These are phyloP conservation scores for Montipora capitata DNA, from an alignment of 92 coral and sea anemone genomes.

Conservation along the genomic window DNA sequence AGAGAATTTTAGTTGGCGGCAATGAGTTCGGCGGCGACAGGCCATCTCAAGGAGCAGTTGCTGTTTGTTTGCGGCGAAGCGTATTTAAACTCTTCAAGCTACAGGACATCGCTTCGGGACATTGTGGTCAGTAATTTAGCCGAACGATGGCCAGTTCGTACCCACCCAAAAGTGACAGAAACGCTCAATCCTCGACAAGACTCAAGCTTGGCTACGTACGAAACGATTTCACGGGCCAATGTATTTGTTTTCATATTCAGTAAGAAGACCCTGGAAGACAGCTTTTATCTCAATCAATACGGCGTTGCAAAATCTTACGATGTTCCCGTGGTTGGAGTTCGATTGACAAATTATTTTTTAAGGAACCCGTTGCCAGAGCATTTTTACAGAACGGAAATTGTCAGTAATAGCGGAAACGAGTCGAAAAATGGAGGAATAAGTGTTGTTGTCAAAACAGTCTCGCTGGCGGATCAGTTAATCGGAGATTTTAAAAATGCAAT, in stretches of 20 bases:
- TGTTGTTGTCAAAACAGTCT: constrained; percentile 58
- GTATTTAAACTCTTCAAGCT: constrained; percentile 34
- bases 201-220: constrained; percentile 65
- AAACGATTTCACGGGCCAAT: constrained; percentile 82
- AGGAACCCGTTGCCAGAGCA: constrained; percentile 97
- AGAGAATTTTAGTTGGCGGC: too few relatives aligned
- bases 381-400: constrained; percentile 93
- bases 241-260: constrained; percentile 94
- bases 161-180: constrained; percentile 76
- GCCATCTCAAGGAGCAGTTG: constrained; percentile 19
- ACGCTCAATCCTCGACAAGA: constrained; percentile 78
- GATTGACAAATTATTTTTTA: constrained; percentile 93
- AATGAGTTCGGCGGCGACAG: background rate
- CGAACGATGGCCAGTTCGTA: constrained; percentile 70
- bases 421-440: constrained; percentile 61
- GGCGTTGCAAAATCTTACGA: constrained; percentile 96
- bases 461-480: constrained; percentile 84
- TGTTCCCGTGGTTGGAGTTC: constrained; percentile 90
- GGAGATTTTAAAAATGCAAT: constrained; percentile 91
- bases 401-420: constrained; percentile 78
- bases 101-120: constrained; percentile 59
- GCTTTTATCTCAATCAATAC: constrained; percentile 91
- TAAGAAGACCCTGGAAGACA: constrained; percentile 88
- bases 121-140: constrained; percentile 61
- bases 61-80: constrained; percentile 76